Evolutionary conservation across 2,113 vertebrate genomes (phyloP).

Genomic region (Gymnorhina tibicen): DNA sequence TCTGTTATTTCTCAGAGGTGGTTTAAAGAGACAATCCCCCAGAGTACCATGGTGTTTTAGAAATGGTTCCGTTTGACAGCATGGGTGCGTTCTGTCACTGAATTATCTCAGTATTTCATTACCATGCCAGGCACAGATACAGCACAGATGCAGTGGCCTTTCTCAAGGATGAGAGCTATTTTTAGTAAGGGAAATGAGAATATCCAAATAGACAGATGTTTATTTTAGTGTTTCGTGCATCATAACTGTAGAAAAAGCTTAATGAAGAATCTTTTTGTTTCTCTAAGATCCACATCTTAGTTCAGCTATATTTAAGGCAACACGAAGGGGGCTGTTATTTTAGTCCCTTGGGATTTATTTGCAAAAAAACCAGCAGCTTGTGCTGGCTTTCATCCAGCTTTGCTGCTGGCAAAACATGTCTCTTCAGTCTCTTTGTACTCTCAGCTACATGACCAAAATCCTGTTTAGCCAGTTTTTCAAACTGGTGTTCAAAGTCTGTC

Average conservation of each 20-base stretch:
- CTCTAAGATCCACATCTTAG: background rate
- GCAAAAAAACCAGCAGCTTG: background rate
- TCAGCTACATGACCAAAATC: constrained; percentile 32
- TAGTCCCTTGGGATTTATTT: constrained; percentile 19
- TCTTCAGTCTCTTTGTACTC: constrained; percentile 27
- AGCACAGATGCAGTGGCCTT: background rate
- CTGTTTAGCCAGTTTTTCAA: constrained; percentile 59
- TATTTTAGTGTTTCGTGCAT: background rate
- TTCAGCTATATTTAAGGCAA: background rate
- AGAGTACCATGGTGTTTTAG: background rate
- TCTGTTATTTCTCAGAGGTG: background rate
- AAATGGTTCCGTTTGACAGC: background rate
- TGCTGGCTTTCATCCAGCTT: constrained; percentile 41
- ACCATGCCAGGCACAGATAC: background rate
- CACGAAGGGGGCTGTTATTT: background rate
- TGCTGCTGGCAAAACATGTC: constrained; percentile 32
- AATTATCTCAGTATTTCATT: background rate
- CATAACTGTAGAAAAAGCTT: background rate
- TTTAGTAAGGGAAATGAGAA: background rate
- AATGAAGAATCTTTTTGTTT: background rate
- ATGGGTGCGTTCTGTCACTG: background rate
- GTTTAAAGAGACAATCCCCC: background rate
- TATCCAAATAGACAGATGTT: background rate
- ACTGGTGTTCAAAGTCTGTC: background rate
- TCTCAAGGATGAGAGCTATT: constrained; percentile 34